Evolutionary conservation across 2,113 vertebrate genomes (phyloP), one percentile per base, ranked within the genome.

Genomic region (Cyanoliseus patagonus): DNA sequence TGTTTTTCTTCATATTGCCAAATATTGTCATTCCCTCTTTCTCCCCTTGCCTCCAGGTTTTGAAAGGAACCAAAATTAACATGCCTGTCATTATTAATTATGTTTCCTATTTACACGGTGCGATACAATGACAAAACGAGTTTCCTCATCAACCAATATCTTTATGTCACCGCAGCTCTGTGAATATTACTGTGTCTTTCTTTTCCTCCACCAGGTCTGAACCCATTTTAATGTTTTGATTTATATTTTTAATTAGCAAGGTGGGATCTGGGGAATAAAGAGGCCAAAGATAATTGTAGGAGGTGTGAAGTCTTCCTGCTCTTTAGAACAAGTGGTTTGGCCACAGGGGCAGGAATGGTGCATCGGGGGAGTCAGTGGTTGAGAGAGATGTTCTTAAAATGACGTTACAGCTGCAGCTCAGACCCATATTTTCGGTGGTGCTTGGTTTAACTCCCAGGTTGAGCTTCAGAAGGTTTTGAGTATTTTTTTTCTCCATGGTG

Each of bases 11-110:
- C 42, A 31, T 52, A 1, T 89, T 96, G 77, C 88, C 83, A 96
- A 89, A 97, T 93, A 91, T 57, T 95, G 61, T 86, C 78, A 57
- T 92, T 94, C 44, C 57, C 49, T 12, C 44, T 83, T 83, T 84
- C 79, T 83, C n/a, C 61, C 66, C 30, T 82, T 89, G 86, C 83
- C 83, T 81, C 27, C 73, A 92, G 75, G 84, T 95, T 93, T 92
- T 62, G 74, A 89, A 88, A 68, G 69, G 52, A 92, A 84, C 39
- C 19, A 44, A 92, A 92, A 86, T 94, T 82, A 96, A 85, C 47
- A 79, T 76, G 80, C 83, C 62, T 94, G 94, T 96, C 94, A 44
- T 79, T 76, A 76, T 61, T 96, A 92, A 93, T 96, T 96, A 91
- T 23, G 28, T 35, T 86, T 92, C 66, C 44, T 75, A 42, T 90